Evolutionary conservation across 2,888 invertebrate genomes (phyloP), one percentile per base, ranked within the genome.

Genomic region (Embidobia sp.): DNA sequence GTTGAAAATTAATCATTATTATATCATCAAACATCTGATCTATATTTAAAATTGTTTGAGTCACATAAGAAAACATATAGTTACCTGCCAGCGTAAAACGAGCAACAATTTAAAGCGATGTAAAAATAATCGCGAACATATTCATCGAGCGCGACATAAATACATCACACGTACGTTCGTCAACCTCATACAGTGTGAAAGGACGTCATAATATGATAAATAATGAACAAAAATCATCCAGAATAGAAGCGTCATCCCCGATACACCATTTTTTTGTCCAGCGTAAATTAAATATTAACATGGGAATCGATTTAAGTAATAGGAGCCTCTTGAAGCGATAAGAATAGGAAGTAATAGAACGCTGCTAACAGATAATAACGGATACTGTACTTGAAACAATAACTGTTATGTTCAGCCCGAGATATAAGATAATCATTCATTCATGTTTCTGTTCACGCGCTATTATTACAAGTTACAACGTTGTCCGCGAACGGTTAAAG

Each of bases 381-480:
- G 59, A 73, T 70, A 64, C 51, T 57, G 59, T 59, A 64, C 78
- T 48, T 70, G 70, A 59, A 78, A 74, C 74, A 78, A 74, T 70
- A 78, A 78, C 74, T 72, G 69, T 69, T 77, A 78, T 59, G 66
- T 66, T 70, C 66, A 64, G 40, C 16, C 55, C 48, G 55, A 70
- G 74, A 78, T 78, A 74, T 70, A 78, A 78, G 78, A 78, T 78
- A 78, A 78, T 78, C 74, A 78, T 69, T 74, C 78, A 78, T 70
- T 78, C 74, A 78, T 74, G 74, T 74, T 78, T 74, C 70, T 78
- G 53, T 78, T 78, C 69, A 74, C 69, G 77, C 53, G 69, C 64
- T 66, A 72, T 75, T 74, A 78, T 77, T 78, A 69, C 51, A 66
- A 69, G 72, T 72, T 67, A 27, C 29, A 51, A 61, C 22, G 55